Percentiles rank a stretch among this genome's conserved stretches.
These are phyloP conservation scores for Autographa pulchrina DNA, from an alignment of 2,888 invertebrate genomes.

Conservation along the genomic window DNA sequence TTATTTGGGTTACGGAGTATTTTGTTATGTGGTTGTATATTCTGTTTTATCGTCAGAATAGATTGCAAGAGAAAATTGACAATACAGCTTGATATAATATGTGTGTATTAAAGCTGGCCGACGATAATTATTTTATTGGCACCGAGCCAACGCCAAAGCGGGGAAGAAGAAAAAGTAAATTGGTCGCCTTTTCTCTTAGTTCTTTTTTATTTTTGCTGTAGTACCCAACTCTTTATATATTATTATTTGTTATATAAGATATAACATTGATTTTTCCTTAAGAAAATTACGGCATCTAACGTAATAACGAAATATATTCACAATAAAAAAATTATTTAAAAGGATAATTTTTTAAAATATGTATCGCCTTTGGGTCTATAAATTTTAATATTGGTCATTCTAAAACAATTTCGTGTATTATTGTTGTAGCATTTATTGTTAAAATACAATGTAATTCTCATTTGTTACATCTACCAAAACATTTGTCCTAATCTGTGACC, in stretches of 20 bases:
- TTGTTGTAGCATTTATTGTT: not conserved
- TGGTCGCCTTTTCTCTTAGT: conserved; percentile 41
- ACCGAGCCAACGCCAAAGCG: conserved; percentile 41
- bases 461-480: conserved; percentile 25
- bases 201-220: conserved; percentile 32
- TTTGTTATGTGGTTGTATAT: no score
- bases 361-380: not conserved
- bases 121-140: conserved; percentile 57
- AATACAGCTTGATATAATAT: conserved; percentile 20
- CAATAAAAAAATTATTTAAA: no score
- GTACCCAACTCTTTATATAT: not conserved
- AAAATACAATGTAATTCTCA: conserved; percentile 13
- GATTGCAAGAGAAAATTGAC: conserved; percentile 1
- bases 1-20: no score
- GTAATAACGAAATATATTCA: no score
- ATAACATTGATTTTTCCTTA: not conserved
- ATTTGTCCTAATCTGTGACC: conserved; percentile 37
- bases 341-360: no score
- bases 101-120: conserved; percentile 29
- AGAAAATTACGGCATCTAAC: no score
- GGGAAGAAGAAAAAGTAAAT: conserved; percentile 42
- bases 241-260: not conserved
- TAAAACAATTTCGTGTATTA: not conserved
- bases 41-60: no score
- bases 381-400: not conserved